These are phyloP conservation scores for Zapornia atra DNA, from an alignment of 2,113 vertebrate species.

Conservation along the genomic window DNA sequence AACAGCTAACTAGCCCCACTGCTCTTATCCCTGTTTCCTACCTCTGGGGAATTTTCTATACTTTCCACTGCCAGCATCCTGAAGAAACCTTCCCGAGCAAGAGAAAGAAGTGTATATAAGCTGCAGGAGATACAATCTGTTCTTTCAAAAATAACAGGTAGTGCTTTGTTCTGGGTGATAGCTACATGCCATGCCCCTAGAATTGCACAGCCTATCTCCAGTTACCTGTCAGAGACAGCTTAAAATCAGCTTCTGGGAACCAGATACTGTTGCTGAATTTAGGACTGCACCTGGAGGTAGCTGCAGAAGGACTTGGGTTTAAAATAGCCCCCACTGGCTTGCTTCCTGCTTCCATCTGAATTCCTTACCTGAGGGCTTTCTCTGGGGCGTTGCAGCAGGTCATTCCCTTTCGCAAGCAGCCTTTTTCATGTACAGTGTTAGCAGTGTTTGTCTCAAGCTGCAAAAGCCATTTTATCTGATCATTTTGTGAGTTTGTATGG, in stretches of 20 bases:
- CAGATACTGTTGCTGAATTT: slow-evolving; percentile 17
- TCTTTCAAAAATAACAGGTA: not conserved
- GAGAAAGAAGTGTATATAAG: not conserved
- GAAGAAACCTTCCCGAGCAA: not conserved
- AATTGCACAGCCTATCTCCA: not conserved
- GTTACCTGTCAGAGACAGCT: not conserved
- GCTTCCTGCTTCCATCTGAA: not conserved
- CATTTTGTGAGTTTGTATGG: not conserved
- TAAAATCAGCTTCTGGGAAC: slow-evolving; percentile 23
- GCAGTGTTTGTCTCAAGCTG: not conserved
- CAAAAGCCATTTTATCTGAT: not conserved
- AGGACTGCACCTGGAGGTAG: slow-evolving; percentile 15
- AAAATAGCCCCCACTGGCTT: slow-evolving; percentile 1
- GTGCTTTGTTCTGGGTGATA: not conserved
- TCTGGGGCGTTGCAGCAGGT: not conserved
- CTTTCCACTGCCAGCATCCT: not conserved
- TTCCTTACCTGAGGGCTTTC: slow-evolving; percentile 35
- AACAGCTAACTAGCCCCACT: not conserved
- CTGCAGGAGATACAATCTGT: not conserved
- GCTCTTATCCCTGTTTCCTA: not conserved
- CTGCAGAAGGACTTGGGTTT: not conserved
- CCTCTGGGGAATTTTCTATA: not conserved
- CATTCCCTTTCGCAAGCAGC: not conserved
- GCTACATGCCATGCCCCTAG: not conserved
- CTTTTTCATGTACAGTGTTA: not conserved